These are phyloP conservation scores for Octodon degus DNA, from an alignment of 2,113 vertebrate species.

Conservation along the genomic window DNA sequence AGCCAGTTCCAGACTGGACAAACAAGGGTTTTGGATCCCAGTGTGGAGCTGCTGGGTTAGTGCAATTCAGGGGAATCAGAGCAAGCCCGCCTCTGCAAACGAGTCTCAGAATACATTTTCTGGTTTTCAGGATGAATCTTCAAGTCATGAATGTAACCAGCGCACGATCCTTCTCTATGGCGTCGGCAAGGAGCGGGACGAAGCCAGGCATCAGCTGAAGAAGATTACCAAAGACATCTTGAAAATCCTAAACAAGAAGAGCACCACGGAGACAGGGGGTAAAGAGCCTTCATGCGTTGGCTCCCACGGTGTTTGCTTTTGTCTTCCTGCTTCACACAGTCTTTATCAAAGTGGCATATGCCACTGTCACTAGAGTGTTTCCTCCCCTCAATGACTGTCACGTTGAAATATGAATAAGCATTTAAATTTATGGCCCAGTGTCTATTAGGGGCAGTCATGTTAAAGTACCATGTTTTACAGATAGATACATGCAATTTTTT, in stretches of 20 bases:
- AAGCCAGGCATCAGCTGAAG: constrained; percentile 86
- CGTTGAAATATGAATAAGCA: constrained; percentile 69
- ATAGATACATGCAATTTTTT: neutral
- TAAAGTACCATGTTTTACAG: neutral
- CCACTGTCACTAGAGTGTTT: constrained; percentile 34
- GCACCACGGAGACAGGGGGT: constrained; percentile 83
- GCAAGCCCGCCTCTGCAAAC: neutral
- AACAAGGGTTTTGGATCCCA: neutral
- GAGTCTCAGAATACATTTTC: constrained; percentile 27
- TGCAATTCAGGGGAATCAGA: neutral
- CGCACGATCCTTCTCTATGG: constrained; percentile 86
- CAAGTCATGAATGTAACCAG: constrained; percentile 87
- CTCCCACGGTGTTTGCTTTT: neutral
- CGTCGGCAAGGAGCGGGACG: constrained; percentile 84
- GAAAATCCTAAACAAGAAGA: constrained; percentile 87
- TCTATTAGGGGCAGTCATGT: constrained; percentile 37
- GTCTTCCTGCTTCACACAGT: neutral
- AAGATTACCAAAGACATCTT: constrained; percentile 88
- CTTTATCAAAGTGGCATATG: constrained; percentile 7
- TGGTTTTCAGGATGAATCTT: constrained; percentile 86
- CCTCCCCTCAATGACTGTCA: constrained; percentile 75
- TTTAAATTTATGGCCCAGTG: neutral
- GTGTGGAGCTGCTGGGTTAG: constrained; percentile 15
- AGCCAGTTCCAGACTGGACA: constrained; percentile 69
- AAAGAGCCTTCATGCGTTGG: neutral